Evolutionary conservation across 2,888 invertebrate genomes (phyloP), one percentile per base, ranked within the genome.

Genomic region (Pardosa pseudoannulata): DNA sequence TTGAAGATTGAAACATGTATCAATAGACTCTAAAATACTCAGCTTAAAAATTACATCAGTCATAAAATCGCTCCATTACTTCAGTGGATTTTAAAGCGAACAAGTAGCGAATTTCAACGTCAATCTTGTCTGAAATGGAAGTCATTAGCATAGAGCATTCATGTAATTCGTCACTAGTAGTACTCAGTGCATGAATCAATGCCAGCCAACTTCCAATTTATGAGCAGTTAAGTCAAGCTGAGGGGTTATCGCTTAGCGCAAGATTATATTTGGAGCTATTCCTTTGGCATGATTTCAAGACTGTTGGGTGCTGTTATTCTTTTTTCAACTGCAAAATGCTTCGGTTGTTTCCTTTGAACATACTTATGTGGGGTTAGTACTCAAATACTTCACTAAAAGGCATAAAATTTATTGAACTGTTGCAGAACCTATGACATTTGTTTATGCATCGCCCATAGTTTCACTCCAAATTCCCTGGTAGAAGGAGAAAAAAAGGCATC

Each of bases 201-300:
- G 46, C 46, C 46, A 46, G 46, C 2, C 5, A 46, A 46, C 46
- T 46, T 46, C 11, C 13, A 46, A 16, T 46, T 46, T 46, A 46
- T 46, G 46, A 46, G 46, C 9, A 46, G 46, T 16, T 9, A 46
- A 46, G 46, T 46, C n/a, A 46, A 46, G 46, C 16, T 46, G n/a
- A 46, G 16, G n/a, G 2, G 46, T 16, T 46, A 46, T 46, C n/a
- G 46, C 46, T 46, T 46, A 9, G 46, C 46, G 5, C 16, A 16
- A 46, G 46, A 46, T 9, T 46, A 46, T 46, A 46, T 46, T 46
- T 46, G 46, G 46, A 46, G 13, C 46, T 46, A 46, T 46, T 46
- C 46, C 46, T 46, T 16, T 46, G 46, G 46, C 46, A 46, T 46
- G n/a, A 11, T 2, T 46, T 46, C 46, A 46, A 46, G 16, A 46